A percentile compares a stretch with the other conserved stretches of the same genome.
Conservation (phyloP, 2,113 vertebrate species). For the Girardinichthys multiradiatus region DNA sequence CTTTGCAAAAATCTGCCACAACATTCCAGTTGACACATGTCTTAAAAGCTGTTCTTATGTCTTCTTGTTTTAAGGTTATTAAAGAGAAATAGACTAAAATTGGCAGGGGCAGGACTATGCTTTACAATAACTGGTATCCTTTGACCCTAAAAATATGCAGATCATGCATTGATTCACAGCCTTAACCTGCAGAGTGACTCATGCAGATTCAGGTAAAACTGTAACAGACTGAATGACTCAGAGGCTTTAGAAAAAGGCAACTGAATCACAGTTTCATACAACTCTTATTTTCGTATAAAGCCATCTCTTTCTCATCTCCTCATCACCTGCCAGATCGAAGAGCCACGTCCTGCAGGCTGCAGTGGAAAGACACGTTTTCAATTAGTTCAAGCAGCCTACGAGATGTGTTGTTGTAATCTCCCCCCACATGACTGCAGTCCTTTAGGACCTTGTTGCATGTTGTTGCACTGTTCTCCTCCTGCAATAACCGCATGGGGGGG, state of each 20-base stretch:
- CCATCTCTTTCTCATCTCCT: background rate
- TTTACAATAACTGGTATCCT: background rate
- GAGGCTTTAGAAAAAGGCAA: background rate
- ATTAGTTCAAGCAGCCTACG: background rate
- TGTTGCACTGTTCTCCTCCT: slow-evolving; percentile 25
- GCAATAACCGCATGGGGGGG: background rate
- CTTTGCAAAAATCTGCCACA: too few relatives aligned
- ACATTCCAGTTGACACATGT: too few relatives aligned
- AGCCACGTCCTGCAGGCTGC: background rate
- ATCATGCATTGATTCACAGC: background rate
- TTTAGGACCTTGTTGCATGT: slow-evolving; percentile 33
- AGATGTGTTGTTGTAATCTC: slow-evolving; percentile 10
- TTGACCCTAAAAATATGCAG: background rate
- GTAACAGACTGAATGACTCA: background rate
- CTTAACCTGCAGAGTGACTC: slow-evolving; percentile 17
- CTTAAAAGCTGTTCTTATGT: background rate
- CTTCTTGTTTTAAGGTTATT: background rate
- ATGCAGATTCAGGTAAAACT: background rate
- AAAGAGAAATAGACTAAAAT: background rate
- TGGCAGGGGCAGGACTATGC: background rate
- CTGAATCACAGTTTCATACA: background rate
- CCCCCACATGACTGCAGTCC: slow-evolving; percentile 26
- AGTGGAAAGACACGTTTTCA: slow-evolving; percentile 9
- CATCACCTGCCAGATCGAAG: slow-evolving; percentile 20
- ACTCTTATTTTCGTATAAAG: background rate